Conservation (phyloP, 2,888 invertebrate genomes). For the Polia nebulosa region DNA sequence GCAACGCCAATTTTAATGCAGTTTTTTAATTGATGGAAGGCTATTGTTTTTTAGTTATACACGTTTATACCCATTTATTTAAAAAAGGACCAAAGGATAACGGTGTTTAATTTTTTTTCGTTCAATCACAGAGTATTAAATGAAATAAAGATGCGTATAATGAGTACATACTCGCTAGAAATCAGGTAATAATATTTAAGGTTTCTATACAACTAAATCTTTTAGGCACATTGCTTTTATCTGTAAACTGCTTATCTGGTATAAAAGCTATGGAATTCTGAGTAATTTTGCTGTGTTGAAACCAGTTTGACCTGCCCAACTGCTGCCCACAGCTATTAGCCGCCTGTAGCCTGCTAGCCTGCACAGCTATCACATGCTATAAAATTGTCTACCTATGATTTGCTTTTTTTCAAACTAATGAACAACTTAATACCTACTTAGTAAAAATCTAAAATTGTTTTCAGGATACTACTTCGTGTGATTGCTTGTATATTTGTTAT, state of each 20-base stretch:
- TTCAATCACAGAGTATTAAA: not conserved
- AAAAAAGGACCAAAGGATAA: not conserved
- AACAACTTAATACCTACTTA: not conserved
- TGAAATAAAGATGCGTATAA: slow-evolving; percentile 56
- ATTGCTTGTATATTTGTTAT: slow-evolving; percentile 65
- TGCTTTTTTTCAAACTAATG: not conserved
- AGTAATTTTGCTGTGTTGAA: not conserved
- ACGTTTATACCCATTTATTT: no score
- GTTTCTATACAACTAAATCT: not conserved
- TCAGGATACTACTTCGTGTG: slow-evolving; percentile 71
- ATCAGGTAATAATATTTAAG: slow-evolving; percentile 61
- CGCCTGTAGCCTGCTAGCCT: not conserved
- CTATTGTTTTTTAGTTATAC: no score
- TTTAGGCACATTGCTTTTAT: not conserved
- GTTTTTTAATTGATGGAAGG: no score
- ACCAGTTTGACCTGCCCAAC: not conserved
- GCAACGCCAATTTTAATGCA: no score
- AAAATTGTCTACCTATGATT: not conserved
- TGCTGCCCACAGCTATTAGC: not conserved
- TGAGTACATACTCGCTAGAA: slow-evolving; percentile 77
- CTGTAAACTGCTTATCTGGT: not conserved
- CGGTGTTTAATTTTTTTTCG: not conserved
- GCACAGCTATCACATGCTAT: not conserved
- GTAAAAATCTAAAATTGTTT: not conserved
- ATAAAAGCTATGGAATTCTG: not conserved